Conservation (phyloP, 2,888 invertebrate species). For the Acholoe squamosa region DNA sequence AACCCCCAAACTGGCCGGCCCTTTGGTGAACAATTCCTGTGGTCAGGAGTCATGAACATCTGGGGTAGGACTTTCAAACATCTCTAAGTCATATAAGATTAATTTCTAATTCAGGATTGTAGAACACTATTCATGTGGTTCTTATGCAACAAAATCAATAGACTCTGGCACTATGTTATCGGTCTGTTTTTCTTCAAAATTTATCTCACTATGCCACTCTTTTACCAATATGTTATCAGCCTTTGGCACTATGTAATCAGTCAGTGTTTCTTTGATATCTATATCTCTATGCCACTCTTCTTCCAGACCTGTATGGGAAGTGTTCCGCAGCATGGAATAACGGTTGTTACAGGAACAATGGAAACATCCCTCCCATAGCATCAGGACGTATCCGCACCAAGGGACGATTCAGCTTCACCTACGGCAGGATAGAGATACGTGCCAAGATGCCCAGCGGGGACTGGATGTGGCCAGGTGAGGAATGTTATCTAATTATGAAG, state of each 20-base stretch:
- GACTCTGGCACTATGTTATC: too few species aligned
- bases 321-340: slow-evolving; percentile 65
- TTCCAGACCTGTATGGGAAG: slow-evolving; percentile 66
- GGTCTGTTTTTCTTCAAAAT: too few species aligned
- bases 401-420: slow-evolving; percentile 62
- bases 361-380: slow-evolving; percentile 85
- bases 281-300: too few species aligned
- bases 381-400: slow-evolving; percentile 86
- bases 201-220: too few species aligned
- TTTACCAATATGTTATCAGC: too few species aligned
- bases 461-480: slow-evolving; percentile 69
- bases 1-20: slow-evolving; percentile 65
- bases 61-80: slow-evolving; percentile 76
- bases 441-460: slow-evolving; percentile 69
- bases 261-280: too few species aligned
- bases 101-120: too few species aligned
- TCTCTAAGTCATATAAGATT: too few species aligned
- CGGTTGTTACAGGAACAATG: slow-evolving; percentile 63
- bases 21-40: slow-evolving; percentile 83
- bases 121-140: too few species aligned
- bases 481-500: too few species aligned
- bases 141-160: too few species aligned
- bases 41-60: slow-evolving; percentile 84
- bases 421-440: slow-evolving; percentile 64
- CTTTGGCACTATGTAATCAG: too few species aligned